phyloP scores from a whole-genome alignment of 1,140 invertebrate species.

The Calliopsis andreniformis region DNA sequence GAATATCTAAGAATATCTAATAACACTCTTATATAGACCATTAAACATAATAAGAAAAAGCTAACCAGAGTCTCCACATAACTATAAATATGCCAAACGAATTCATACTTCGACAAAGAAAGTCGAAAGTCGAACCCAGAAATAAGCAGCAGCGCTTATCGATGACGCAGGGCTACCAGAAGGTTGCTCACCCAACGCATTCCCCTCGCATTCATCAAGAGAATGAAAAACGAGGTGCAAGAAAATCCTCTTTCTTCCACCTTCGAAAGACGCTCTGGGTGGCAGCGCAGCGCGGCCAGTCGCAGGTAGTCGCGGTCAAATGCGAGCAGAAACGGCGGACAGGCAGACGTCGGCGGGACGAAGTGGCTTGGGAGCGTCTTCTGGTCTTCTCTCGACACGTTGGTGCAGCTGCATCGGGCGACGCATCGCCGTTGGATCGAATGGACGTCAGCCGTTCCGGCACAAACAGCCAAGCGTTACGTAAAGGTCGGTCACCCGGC shows the following conservation, averaged over 20 bases:
- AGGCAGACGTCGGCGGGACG: neutral
- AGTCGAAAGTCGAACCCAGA: too few relatives aligned
- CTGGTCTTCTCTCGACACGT: conserved; percentile 10
- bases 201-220: too few relatives aligned
- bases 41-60: too few relatives aligned
- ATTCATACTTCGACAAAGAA: too few relatives aligned
- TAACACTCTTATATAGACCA: too few relatives aligned
- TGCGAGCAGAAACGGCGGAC: neutral
- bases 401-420: conserved; percentile 57
- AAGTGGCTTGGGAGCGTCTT: conserved; percentile 3
- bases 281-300: too few relatives aligned
- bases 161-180: too few relatives aligned
- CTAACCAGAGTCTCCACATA: too few relatives aligned
- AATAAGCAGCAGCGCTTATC: too few relatives aligned
- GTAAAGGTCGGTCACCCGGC: conserved; percentile 81
- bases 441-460: conserved; percentile 71
- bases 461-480: conserved; percentile 76
- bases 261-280: neutral
- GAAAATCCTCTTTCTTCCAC: neutral
- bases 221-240: neutral
- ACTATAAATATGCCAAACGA: too few relatives aligned
- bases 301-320: neutral
- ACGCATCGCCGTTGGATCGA: conserved; percentile 67
- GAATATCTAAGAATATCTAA: too few relatives aligned
- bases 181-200: too few relatives aligned